Evolutionary conservation across 2,113 vertebrate species (phyloP).

Genomic region (Trichechus manatus): DNA sequence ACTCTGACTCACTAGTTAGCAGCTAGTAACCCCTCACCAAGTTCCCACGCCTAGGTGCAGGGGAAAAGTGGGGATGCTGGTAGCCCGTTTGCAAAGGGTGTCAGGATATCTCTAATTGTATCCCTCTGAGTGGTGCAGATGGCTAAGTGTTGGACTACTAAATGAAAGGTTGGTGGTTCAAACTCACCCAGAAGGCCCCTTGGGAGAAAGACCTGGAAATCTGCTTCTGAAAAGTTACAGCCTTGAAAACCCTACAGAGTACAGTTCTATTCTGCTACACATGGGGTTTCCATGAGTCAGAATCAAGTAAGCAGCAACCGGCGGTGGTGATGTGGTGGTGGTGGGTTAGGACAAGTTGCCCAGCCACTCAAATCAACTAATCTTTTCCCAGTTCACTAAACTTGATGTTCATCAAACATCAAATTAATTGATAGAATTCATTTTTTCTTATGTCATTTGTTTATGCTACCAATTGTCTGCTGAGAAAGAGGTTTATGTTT

Average conservation of each 20-base stretch:
- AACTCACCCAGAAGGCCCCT: background rate
- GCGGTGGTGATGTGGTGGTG: background rate
- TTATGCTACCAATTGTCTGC: background rate
- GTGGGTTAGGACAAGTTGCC: background rate
- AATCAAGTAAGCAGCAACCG: background rate
- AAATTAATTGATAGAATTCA: background rate
- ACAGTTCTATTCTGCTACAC: background rate
- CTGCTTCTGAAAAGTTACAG: background rate
- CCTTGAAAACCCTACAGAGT: background rate
- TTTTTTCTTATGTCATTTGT: background rate
- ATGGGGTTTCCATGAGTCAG: background rate
- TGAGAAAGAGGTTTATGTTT: background rate
- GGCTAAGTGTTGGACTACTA: background rate
- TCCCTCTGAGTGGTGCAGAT: background rate
- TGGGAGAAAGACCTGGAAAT: background rate
- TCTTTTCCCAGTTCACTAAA: background rate
- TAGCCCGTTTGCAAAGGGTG: background rate
- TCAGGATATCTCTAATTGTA: background rate
- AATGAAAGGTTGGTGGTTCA: background rate
- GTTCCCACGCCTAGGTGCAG: background rate
- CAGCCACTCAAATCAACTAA: background rate
- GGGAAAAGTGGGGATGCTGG: background rate
- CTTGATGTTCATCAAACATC: background rate
- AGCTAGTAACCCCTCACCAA: background rate
- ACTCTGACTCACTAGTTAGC: background rate